These are phyloP conservation scores for Mylabris sibirica DNA, from an alignment of 2,888 invertebrate genomes.

Conservation along the genomic window DNA sequence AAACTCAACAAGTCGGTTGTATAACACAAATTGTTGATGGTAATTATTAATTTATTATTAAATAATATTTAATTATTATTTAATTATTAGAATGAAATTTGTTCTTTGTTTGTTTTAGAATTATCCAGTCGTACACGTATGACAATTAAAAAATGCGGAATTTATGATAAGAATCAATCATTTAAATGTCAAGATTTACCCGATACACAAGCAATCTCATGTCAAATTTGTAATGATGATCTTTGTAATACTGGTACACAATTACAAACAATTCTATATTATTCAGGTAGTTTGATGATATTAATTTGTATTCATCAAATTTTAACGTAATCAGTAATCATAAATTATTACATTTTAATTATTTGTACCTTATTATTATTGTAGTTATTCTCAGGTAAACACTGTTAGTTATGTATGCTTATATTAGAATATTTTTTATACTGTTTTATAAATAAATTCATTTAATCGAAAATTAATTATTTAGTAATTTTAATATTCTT, in stretches of 20 bases:
- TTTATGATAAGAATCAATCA: neutral
- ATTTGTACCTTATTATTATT: neutral
- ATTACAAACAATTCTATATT: constrained; percentile 26
- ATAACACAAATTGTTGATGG: neutral
- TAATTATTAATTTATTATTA: neutral
- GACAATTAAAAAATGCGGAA: neutral
- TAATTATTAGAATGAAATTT: neutral
- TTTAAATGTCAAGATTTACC: constrained; percentile 27
- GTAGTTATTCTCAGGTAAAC: neutral
- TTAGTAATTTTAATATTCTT: too few species aligned
- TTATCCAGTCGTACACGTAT: neutral
- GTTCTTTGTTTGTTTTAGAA: neutral
- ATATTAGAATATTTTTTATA: neutral
- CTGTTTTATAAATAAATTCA: too few species aligned
- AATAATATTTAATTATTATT: neutral
- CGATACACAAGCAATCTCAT: constrained; percentile 17
- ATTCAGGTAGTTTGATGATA: constrained; percentile 18
- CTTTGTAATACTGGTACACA: constrained; percentile 20
- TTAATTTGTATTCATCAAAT: constrained; percentile 21
- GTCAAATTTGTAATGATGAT: constrained; percentile 24
- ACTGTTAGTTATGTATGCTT: neutral
- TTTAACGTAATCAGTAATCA: constrained; percentile 14
- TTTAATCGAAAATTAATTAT: too few species aligned
- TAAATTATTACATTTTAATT: neutral
- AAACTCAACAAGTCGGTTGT: constrained; percentile 1